Evolutionary conservation across 2,888 invertebrate species (phyloP).

Genomic region (Brenthis ino): DNA sequence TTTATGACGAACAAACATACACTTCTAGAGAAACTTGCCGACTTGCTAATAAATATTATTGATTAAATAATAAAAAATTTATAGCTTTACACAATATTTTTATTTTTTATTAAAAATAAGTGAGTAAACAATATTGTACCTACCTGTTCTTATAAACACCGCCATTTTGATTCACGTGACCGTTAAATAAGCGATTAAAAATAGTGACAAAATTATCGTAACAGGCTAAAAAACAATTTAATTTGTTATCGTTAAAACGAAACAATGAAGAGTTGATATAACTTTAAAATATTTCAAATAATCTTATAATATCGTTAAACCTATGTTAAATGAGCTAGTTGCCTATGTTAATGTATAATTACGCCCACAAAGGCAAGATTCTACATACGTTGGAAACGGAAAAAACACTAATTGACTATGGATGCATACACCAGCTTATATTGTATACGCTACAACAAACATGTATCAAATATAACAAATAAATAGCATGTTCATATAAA

Average conservation of each 20-base stretch:
- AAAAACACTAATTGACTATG: slow-evolving; percentile 26
- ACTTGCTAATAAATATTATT: no score
- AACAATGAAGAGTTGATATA: no score
- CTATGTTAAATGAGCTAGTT: neutral
- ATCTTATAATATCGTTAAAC: neutral
- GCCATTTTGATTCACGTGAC: slow-evolving; percentile 34
- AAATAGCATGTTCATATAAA: neutral
- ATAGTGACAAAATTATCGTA: slow-evolving; percentile 30
- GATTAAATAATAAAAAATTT: no score
- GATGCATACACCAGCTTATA: neutral
- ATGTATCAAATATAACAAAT: neutral
- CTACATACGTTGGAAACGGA: slow-evolving; percentile 26
- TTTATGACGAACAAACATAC: no score
- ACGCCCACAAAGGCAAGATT: slow-evolving; percentile 22
- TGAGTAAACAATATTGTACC: slow-evolving; percentile 1
- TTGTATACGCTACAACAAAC: neutral
- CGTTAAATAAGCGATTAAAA: slow-evolving; percentile 33
- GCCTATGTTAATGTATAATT: neutral
- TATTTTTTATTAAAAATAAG: no score
- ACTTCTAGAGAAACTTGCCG: no score
- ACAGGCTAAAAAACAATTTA: slow-evolving; percentile 4
- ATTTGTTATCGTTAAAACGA: neutral
- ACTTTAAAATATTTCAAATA: neutral
- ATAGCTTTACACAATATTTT: no score
- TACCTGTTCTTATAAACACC: slow-evolving; percentile 8